phyloP scores from a whole-genome alignment of 2,888 invertebrate genomes.

The Ornithoptera priamus region DNA sequence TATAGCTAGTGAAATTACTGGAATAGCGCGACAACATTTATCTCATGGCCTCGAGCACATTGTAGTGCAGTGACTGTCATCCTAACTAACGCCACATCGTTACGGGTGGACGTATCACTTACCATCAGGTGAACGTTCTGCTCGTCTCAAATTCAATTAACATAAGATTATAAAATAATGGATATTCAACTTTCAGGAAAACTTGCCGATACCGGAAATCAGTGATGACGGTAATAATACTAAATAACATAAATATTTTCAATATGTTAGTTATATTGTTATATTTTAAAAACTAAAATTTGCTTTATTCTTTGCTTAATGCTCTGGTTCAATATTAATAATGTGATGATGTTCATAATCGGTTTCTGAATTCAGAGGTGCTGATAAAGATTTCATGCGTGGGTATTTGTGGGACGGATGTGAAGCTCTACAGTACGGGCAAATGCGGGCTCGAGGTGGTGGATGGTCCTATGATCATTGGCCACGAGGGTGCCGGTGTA shows the following conservation, averaged over 20 bases:
- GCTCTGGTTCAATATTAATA: neutral
- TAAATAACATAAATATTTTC: neutral
- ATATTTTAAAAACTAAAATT: no score
- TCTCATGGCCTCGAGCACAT: no score
- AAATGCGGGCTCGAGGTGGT: slow-evolving; percentile 91
- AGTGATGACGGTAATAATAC: slow-evolving; percentile 83
- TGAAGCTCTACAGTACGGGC: slow-evolving; percentile 91
- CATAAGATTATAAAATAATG: neutral
- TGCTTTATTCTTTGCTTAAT: neutral
- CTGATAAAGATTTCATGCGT: slow-evolving; percentile 91
- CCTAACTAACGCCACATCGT: no score
- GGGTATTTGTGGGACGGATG: slow-evolving; percentile 97
- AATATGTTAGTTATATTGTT: no score
- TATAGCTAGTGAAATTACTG: no score
- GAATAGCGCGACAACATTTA: no score
- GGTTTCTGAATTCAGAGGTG: slow-evolving; percentile 82
- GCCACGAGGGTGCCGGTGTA: slow-evolving; percentile 93
- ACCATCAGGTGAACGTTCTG: no score
- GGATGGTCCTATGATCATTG: slow-evolving; percentile 91
- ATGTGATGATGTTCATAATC: no score
- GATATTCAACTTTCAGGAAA: slow-evolving; percentile 35
- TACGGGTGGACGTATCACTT: no score
- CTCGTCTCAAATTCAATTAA: no score
- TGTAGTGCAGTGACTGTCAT: no score
- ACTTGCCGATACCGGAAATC: slow-evolving; percentile 60